Percentiles rank a stretch among this genome's conserved stretches.
phyloP scores from a whole-genome alignment of 2,113 vertebrate species.

The Myotis brandtii region DNA sequence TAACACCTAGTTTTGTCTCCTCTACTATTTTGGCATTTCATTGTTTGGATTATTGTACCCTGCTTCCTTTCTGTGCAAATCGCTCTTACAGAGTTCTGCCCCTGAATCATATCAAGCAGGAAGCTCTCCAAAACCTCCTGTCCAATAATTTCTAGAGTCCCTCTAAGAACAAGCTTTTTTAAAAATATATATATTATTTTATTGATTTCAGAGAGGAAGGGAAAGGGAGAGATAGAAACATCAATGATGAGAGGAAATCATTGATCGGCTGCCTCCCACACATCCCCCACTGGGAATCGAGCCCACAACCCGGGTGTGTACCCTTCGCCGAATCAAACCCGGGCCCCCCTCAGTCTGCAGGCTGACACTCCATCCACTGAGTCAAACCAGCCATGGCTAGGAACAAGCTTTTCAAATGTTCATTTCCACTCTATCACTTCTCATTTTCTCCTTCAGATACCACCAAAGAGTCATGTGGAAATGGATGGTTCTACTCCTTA shows the following conservation, averaged over 20 bases:
- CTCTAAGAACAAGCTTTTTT: not conserved
- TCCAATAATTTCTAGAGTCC: not conserved
- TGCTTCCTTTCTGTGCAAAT: not conserved
- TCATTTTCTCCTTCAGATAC: not conserved
- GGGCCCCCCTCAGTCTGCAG: too few species aligned
- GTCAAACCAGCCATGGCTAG: too few species aligned
- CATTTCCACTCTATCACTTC: not conserved
- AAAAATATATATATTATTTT: too few species aligned
- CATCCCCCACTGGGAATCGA: too few species aligned
- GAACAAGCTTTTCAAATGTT: not conserved
- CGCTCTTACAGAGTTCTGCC: not conserved
- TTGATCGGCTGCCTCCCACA: too few species aligned
- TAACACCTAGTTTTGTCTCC: not conserved
- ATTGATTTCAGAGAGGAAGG: too few species aligned
- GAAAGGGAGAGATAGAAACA: too few species aligned
- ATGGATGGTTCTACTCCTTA: not conserved
- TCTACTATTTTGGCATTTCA: not conserved
- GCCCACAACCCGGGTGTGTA: too few species aligned
- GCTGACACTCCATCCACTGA: too few species aligned
- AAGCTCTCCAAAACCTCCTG: not conserved
- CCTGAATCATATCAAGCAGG: not conserved
- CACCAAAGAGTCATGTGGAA: not conserved
- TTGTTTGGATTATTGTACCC: not conserved
- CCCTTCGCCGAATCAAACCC: too few species aligned
- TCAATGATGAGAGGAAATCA: too few species aligned